A percentile compares a stretch with the other conserved stretches of the same genome.
These are phyloP conservation scores for Umimayanthus kanabou DNA, from an alignment of 92 coral and sea anemone species.

Conservation along the genomic window DNA sequence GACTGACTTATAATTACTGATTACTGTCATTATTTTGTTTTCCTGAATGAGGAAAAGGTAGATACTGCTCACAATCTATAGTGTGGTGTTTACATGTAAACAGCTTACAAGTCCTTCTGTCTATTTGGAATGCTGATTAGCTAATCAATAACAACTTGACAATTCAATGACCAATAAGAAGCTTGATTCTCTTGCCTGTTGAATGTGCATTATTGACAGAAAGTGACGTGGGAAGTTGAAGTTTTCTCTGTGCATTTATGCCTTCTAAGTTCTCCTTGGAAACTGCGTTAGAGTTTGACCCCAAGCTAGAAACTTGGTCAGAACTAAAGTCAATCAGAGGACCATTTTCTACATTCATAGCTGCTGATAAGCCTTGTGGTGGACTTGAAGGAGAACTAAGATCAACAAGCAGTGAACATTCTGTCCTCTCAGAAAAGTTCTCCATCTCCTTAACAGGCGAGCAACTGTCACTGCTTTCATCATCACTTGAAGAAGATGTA, in stretches of 20 bases:
- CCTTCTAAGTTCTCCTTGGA: conserved; percentile 13
- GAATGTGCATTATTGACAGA: conserved; percentile 18
- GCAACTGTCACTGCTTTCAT: conserved; percentile 27
- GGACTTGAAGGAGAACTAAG: conserved; percentile 10
- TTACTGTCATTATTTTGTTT: not conserved
- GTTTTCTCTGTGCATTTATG: not conserved
- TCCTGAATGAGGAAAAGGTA: too few species aligned
- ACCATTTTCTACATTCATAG: not conserved
- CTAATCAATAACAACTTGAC: not conserved
- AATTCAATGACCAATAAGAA: not conserved
- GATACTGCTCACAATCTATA: too few species aligned
- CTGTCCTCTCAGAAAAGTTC: conserved; percentile 32
- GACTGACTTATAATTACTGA: not conserved
- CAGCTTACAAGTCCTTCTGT: too few species aligned
- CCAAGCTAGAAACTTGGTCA: not conserved
- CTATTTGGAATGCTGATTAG: not conserved
- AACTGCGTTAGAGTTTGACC: not conserved
- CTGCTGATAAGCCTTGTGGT: conserved; percentile 8
- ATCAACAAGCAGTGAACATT: conserved; percentile 23
- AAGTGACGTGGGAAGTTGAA: conserved; percentile 11
- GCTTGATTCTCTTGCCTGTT: conserved; percentile 3
- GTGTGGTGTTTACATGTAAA: too few species aligned
- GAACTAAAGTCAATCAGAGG: conserved; percentile 27
- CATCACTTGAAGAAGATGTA: conserved; percentile 36
- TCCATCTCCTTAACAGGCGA: conserved; percentile 31